Conservation (phyloP, 2,888 invertebrate species). For the Agrilus mali region DNA sequence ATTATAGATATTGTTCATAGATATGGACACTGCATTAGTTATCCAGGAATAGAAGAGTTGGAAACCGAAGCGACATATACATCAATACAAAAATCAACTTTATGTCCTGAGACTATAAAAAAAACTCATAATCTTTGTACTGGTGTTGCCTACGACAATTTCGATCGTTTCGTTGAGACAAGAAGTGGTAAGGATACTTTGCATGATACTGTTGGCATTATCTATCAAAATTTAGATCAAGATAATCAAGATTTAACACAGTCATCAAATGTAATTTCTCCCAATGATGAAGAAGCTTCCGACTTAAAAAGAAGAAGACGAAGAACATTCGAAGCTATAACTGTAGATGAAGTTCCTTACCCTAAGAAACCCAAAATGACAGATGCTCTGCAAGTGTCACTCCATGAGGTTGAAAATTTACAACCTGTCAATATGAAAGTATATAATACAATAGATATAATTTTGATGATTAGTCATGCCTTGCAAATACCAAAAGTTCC, state of each 20-base stretch:
- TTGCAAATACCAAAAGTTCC: constrained; percentile 18
- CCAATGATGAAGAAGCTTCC: too few relatives aligned
- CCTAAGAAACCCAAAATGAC: neutral
- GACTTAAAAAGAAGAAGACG: neutral
- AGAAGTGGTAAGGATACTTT: constrained; percentile 9
- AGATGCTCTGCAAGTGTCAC: too few relatives aligned
- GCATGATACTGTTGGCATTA: constrained; percentile 12
- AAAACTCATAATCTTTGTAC: constrained; percentile 13
- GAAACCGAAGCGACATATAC: constrained; percentile 22
- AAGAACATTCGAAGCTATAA: neutral
- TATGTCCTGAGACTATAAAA: constrained; percentile 17
- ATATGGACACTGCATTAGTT: constrained; percentile 23
- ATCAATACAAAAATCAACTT: constrained; percentile 7
- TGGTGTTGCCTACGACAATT: constrained; percentile 11
- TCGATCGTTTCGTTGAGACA: constrained; percentile 6
- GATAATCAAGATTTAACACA: too few relatives aligned
- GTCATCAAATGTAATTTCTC: too few relatives aligned
- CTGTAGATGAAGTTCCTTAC: neutral
- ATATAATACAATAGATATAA: constrained; percentile 7
- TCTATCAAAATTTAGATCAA: constrained; percentile 7
- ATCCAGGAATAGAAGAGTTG: constrained; percentile 22
- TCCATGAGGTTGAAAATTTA: too few relatives aligned
- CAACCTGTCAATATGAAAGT: neutral
- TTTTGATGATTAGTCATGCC: constrained; percentile 17
- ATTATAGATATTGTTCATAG: constrained; percentile 21